These are phyloP conservation scores for Neria commutata DNA, from an alignment of 2,888 invertebrate species.

Conservation along the genomic window DNA sequence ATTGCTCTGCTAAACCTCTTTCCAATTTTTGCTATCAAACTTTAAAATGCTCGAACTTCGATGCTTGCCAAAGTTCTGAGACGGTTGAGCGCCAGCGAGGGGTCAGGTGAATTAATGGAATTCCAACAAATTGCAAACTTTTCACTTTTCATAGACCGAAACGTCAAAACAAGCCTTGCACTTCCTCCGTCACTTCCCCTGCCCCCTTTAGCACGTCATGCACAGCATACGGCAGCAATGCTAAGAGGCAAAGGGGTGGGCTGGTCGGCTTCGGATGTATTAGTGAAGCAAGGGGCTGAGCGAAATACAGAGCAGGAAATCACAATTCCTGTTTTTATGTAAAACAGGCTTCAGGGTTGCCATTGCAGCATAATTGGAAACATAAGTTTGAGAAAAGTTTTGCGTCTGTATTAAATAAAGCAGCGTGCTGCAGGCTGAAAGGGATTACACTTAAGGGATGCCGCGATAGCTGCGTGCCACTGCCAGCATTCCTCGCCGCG, in stretches of 20 bases:
- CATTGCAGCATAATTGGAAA: no score
- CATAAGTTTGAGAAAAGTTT: neutral
- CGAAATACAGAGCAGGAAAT: no score
- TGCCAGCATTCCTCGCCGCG: no score
- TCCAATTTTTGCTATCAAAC: neutral
- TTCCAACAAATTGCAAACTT: slow-evolving; percentile 1
- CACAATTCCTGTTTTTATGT: no score
- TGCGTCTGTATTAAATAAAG: neutral
- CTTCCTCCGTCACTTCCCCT: neutral
- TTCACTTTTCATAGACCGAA: slow-evolving; percentile 2
- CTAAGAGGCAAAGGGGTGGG: neutral
- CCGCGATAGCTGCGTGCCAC: no score
- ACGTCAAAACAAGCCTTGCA: no score
- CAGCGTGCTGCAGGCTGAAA: no score
- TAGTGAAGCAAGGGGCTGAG: no score
- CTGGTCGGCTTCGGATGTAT: neutral
- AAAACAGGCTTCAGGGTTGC: no score
- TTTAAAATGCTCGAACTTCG: neutral
- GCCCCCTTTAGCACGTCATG: neutral
- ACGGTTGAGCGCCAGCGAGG: neutral
- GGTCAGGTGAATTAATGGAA: neutral
- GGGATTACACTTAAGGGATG: neutral
- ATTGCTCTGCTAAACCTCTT: neutral
- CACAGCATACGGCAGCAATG: neutral
- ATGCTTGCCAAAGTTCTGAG: neutral